phyloP scores from a whole-genome alignment of 1,140 invertebrate genomes.

The Melipona quadrifasciata region DNA sequence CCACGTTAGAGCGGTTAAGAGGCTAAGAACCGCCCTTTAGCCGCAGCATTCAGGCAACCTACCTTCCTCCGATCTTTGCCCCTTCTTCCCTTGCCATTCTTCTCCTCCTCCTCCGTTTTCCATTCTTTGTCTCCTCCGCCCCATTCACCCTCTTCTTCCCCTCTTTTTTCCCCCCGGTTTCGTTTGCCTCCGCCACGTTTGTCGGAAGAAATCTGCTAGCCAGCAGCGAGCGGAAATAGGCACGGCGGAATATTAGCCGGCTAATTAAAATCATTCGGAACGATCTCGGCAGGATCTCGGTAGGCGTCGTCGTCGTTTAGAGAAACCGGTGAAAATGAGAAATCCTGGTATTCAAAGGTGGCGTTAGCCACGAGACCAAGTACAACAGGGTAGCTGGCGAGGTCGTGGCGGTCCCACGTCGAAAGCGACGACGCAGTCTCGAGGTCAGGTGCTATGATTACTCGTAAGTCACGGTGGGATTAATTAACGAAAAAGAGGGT shows the following conservation, averaged over 20 bases:
- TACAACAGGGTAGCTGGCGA: neutral
- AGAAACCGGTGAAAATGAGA: neutral
- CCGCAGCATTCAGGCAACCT: constrained; percentile 59
- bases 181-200: neutral
- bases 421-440: neutral
- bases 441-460: constrained; percentile 5
- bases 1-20: constrained; percentile 59
- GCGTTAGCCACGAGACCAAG: neutral
- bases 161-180: neutral
- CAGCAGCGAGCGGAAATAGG: constrained; percentile 3
- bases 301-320: neutral
- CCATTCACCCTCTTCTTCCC: neutral
- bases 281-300: neutral
- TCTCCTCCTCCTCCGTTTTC: neutral
- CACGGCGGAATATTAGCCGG: constrained; percentile 48
- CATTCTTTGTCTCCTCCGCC: neutral
- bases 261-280: constrained; percentile 57
- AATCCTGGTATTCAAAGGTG: neutral
- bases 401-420: neutral
- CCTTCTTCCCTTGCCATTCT: too few relatives aligned
- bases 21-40: constrained; percentile 57
- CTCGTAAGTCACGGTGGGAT: constrained; percentile 23
- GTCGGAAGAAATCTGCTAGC: constrained; percentile 17
- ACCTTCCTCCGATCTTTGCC: constrained; percentile 4
- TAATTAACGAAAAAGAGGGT: constrained; percentile 33